Percentiles rank a stretch among this genome's conserved stretches.
phyloP scores from a whole-genome alignment of 2,113 vertebrate species.

The Grus americana region DNA sequence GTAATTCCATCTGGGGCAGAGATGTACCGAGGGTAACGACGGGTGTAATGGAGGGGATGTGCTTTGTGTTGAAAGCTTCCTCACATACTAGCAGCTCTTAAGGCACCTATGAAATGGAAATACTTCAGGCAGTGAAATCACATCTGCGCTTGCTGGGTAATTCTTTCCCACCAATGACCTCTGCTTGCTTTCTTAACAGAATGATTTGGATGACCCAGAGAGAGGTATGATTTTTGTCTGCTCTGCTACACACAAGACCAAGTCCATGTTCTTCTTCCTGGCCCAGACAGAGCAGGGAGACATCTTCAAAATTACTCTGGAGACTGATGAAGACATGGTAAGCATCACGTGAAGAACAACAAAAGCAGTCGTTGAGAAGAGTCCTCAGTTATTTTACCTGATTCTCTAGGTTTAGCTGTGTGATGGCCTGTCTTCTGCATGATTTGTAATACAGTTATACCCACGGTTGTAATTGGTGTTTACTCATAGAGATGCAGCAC shows the following conservation, averaged over 20 bases:
- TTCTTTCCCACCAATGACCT: background rate
- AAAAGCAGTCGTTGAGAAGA: background rate
- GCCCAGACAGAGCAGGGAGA: conserved; percentile 98
- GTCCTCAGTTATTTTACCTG: background rate
- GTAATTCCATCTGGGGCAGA: background rate
- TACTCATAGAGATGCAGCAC: fast-evolving
- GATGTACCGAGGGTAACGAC: background rate
- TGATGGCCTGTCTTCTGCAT: fast-evolving
- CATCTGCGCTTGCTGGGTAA: background rate
- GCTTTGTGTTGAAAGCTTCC: background rate
- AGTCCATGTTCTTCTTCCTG: conserved; percentile 99
- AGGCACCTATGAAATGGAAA: background rate
- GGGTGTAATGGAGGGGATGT: fast-evolving
- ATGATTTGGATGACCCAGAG: conserved; percentile 97
- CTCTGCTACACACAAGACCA: conserved; percentile 98
- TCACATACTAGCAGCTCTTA: background rate
- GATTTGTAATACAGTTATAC: background rate
- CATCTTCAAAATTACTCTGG: conserved; percentile 97
- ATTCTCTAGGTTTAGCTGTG: background rate
- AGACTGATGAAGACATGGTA: conserved; percentile 99
- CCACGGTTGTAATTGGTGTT: background rate
- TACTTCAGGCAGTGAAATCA: background rate
- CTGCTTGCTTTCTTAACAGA: conserved; percentile 72
- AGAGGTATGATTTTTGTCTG: conserved; percentile 99
- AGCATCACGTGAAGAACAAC: background rate